Evolutionary conservation across 2,113 vertebrate genomes (phyloP).

Genomic region (Protomyctophum bolini): DNA sequence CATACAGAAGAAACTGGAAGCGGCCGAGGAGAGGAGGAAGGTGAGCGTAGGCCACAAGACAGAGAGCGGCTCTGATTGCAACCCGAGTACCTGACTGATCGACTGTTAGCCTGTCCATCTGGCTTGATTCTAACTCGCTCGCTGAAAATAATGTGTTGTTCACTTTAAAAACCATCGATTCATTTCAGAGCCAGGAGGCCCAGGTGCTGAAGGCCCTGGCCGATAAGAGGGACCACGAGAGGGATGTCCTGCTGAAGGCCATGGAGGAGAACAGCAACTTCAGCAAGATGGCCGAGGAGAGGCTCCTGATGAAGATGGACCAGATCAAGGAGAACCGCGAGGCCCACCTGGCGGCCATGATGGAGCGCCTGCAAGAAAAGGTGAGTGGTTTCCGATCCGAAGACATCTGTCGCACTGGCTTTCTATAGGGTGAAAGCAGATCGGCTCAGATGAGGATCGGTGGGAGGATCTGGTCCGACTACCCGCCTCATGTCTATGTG

Average conservation of each 20-base stretch:
- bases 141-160: too few relatives aligned
- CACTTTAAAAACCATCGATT: too few relatives aligned
- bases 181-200: conserved; percentile 88
- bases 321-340: conserved; percentile 97
- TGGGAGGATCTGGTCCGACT: too few relatives aligned
- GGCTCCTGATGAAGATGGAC: conserved; percentile 93
- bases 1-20: conserved; percentile 96
- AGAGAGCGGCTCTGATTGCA: too few relatives aligned
- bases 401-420: too few relatives aligned
- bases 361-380: conserved; percentile 96
- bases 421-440: too few relatives aligned
- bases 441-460: too few relatives aligned
- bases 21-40: conserved; percentile 94
- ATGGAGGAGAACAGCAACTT: conserved; percentile 99
- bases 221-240: conserved; percentile 92
- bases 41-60: conserved; percentile 64
- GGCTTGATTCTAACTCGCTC: too few relatives aligned
- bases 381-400: conserved; percentile 63
- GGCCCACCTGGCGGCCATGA: conserved; percentile 90
- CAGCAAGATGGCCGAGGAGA: conserved; percentile 95
- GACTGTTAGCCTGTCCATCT: too few relatives aligned
- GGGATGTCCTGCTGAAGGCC: conserved; percentile 95
- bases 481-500: too few relatives aligned
- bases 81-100: too few relatives aligned
- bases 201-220: conserved; percentile 92